phyloP scores from a whole-genome alignment of 1,140 invertebrate species.

The Drosophila watanabei region DNA sequence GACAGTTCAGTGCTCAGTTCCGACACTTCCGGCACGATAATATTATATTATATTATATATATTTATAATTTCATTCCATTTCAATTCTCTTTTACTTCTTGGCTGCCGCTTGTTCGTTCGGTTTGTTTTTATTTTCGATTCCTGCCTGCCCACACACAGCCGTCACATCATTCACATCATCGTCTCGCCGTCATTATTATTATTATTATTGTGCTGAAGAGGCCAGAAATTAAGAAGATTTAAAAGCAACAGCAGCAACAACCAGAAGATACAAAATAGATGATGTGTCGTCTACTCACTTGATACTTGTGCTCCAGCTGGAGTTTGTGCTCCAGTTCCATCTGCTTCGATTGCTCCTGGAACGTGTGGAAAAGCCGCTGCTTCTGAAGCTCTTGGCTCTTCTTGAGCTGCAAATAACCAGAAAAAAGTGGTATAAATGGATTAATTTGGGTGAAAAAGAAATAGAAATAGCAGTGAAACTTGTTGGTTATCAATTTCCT shows the following conservation, averaged over 20 bases:
- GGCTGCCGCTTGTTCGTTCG: not conserved
- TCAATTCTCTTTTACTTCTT: constrained; percentile 38
- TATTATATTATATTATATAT: constrained; percentile 23
- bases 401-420: constrained; percentile 90
- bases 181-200: constrained; percentile 19
- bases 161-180: constrained; percentile 9
- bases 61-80: constrained; percentile 40
- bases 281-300: constrained; percentile 87
- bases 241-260: constrained; percentile 25
- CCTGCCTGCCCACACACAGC: constrained; percentile 40
- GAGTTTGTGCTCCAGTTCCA: constrained; percentile 95
- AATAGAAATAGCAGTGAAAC: not conserved
- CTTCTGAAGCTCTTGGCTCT: constrained; percentile 96
- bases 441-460: not conserved
- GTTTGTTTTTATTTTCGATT: constrained; percentile 38
- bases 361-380: constrained; percentile 95
- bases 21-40: constrained; percentile 50
- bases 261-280: not conserved
- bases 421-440: not conserved
- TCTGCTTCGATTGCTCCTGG: constrained; percentile 94
- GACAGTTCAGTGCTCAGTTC: constrained; percentile 28
- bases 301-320: constrained; percentile 95
- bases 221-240: constrained; percentile 34
- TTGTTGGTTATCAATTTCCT: constrained; percentile 1
- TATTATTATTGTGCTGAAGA: constrained; percentile 1